phyloP scores from a whole-genome alignment of 1,140 invertebrate genomes.

The Nebria ingens region DNA sequence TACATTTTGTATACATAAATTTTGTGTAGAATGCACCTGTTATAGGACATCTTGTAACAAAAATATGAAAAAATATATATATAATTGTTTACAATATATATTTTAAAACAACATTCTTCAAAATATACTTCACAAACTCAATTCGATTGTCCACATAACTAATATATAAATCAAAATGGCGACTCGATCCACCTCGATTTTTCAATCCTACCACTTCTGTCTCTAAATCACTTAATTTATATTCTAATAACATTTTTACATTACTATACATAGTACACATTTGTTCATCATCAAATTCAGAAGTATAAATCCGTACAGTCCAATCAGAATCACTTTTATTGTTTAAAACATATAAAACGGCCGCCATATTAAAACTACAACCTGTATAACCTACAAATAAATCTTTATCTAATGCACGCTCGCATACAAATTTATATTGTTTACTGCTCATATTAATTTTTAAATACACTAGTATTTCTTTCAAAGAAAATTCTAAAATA shows the following conservation, averaged over 20 bases:
- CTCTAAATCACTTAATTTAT: conserved; percentile 12
- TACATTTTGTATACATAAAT: conserved; percentile 1
- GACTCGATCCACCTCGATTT: not conserved
- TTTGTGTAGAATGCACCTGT: not conserved
- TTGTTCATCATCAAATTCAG: conserved; percentile 18
- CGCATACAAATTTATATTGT: conserved; percentile 40
- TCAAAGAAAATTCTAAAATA: conserved; percentile 40
- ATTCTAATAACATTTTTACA: conserved; percentile 14
- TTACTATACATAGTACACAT: conserved; percentile 17
- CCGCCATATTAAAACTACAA: conserved; percentile 35
- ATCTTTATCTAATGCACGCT: conserved; percentile 37
- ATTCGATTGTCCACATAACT: conserved; percentile 7
- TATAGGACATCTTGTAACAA: conserved; percentile 1
- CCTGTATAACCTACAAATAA: conserved; percentile 33
- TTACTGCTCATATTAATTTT: conserved; percentile 26
- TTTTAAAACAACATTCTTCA: not conserved
- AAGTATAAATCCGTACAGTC: conserved; percentile 21
- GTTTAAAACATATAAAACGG: conserved; percentile 33
- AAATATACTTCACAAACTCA: conserved; percentile 18
- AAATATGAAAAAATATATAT: conserved; percentile 1
- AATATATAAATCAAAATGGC: not conserved
- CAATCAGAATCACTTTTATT: conserved; percentile 17
- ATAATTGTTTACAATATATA: not conserved
- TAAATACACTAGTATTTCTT: conserved; percentile 35
- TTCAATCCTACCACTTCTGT: not conserved